Evolutionary conservation across 2,113 vertebrate genomes (phyloP), one percentile per base, ranked within the genome.

Genomic region (Taurulus bubalis): DNA sequence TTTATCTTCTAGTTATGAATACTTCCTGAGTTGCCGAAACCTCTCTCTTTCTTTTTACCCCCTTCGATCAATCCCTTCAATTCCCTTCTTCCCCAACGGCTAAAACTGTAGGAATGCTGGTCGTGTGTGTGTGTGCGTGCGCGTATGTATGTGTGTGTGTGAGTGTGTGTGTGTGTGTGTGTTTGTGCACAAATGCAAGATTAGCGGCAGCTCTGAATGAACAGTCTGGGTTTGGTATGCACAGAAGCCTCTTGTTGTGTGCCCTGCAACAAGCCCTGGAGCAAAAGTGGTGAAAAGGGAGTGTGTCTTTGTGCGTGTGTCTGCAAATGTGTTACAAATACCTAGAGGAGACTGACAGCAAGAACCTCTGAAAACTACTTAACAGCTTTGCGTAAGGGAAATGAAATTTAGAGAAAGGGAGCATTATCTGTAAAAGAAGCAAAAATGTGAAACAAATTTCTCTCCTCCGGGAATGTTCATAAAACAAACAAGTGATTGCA

Each of bases 201-300:
- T 89, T 86, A 85, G 80, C 7, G 45, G 79, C 82, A 42, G 77
- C 73, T 79, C 79, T 84, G 86, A 90, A 87, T 88, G 90, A 90
- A 79, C 62, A 51, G 72, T 59, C 59, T 22, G 74, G 53, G 76
- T 85, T 89, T 76, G 87, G 85, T 85, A 86, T 90, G 90, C 86
- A 82, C 79, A 90, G 77, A 90, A 80, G 84, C 45, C 85, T 80
- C 84, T 84, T 88, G 70, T 78, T 79, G 77, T 77, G 77, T 80
- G 85, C 81, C 85, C 79, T 83, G 64, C n/a, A 26, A 85, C 89
- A 83, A 86, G 79, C 84, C 87, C 83, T 0, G n/a, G n/a, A 70
- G 80, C 84, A 20, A 80, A 68, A 75, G 77, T 60, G 68, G 69
- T 88, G 80, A 83, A 90, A 80, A 70, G 71, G 55, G 67, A 65